These are phyloP conservation scores for Pedionomus torquatus DNA, from an alignment of 2,113 vertebrate species.

Conservation along the genomic window DNA sequence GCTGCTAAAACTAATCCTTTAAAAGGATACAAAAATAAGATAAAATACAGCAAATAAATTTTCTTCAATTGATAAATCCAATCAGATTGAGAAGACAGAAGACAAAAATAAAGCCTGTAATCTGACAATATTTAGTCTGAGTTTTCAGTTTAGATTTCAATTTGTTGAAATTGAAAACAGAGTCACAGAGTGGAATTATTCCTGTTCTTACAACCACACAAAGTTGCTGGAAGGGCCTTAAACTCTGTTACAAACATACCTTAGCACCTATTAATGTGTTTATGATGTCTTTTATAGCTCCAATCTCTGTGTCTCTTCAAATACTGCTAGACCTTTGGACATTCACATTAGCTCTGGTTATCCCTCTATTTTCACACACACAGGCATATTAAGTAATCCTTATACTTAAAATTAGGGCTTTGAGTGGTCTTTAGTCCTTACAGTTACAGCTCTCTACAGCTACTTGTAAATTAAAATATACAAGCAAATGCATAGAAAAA, in stretches of 20 bases:
- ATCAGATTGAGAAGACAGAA: not conserved
- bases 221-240: not conserved
- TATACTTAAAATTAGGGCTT: not conserved
- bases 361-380: too few relatives aligned
- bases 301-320: not conserved
- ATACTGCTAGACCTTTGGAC: not conserved
- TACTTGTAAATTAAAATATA: not conserved
- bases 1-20: not conserved
- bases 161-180: too few relatives aligned
- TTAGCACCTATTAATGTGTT: not conserved
- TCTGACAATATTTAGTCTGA: not conserved
- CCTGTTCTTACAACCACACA: not conserved
- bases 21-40: not conserved
- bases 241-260: not conserved
- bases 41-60: not conserved
- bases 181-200: not conserved
- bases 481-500: fast-evolving
- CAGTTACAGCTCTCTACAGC: not conserved
- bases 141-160: not conserved
- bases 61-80: not conserved
- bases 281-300: not conserved
- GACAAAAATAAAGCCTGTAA: not conserved
- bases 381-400: not conserved
- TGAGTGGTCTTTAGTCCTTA: not conserved
- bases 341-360: not conserved